Evolutionary conservation across 2,113 vertebrate genomes (phyloP), one percentile per base, ranked within the genome.

Genomic region (Pangasianodon gigas): DNA sequence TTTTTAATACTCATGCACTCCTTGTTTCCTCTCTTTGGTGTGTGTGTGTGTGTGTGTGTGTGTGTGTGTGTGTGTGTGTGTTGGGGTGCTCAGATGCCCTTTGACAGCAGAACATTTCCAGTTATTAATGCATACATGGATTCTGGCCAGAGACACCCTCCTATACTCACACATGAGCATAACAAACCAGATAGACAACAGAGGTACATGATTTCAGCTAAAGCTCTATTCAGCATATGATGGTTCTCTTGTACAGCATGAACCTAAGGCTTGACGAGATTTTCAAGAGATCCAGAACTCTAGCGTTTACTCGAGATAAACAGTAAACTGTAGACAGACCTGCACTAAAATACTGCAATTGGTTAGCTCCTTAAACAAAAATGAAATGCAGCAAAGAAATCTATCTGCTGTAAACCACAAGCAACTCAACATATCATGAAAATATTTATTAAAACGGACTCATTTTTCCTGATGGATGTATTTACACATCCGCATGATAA

Each of bases 61-160:
- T n/a, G n/a, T n/a, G n/a, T n/a, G n/a, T n/a, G n/a, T n/a, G n/a
- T n/a, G n/a, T n/a, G n/a, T n/a, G n/a, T 67, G 24, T 58, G 26
- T n/a, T 29, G 51, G 11, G 51, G 37, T 21, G 11, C 37, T 83
- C 67, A 71, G 74, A 91, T 6, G 7, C 37, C 24, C 10, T n/a
- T 44, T 84, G 77, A 90, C 81, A 84, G 67, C 82, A 44, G 54
- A 3, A 89, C 75, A 87, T 82, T 71, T 90, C 21, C 51, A 58
- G 88, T n/a, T 87, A 44, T 74, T n/a, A 67, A 71, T 46, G 52
- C 37, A 86, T 32, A 90, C 44, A 83, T 69, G 2, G 0, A 44
- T 11, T 84, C 56, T 84, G 37, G 85, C 84, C 19, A 16, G 89
- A 87, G 75, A 90, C 48, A 89, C 85, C 62, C 80, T 48, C 87